These are phyloP conservation scores for Mesorhabditis spiculigera DNA, from an alignment of 2,888 invertebrate genomes.

Conservation along the genomic window DNA sequence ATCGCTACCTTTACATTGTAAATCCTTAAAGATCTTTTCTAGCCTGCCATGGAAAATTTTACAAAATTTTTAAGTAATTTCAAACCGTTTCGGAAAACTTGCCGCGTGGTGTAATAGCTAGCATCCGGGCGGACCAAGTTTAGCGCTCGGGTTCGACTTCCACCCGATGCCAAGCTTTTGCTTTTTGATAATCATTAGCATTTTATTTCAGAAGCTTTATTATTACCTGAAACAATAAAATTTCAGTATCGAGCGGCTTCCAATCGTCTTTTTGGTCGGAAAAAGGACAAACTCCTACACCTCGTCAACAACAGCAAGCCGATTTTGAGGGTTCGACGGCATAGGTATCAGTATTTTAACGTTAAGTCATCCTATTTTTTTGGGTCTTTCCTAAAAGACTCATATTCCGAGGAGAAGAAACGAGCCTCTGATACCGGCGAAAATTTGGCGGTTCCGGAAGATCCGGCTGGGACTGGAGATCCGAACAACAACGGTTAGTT, in stretches of 20 bases:
- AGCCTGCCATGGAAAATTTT: too few relatives aligned
- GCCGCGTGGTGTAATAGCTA: too few relatives aligned
- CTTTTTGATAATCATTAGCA: too few relatives aligned
- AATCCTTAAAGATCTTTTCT: too few relatives aligned
- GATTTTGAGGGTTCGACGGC: not conserved
- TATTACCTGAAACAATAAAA: not conserved
- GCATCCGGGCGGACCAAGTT: too few relatives aligned
- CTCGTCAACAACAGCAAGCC: conserved; percentile 2
- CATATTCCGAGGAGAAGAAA: not conserved
- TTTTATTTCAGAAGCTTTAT: too few relatives aligned
- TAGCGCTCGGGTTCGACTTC: too few relatives aligned
- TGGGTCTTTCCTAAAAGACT: conserved; percentile 5
- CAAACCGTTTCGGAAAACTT: too few relatives aligned
- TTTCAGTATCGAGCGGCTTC: not conserved
- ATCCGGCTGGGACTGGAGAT: not conserved
- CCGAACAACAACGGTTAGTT: not conserved
- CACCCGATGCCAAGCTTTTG: too few relatives aligned
- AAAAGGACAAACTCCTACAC: not conserved
- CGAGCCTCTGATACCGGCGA: not conserved
- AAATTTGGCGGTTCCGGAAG: too few relatives aligned
- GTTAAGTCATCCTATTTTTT: not conserved
- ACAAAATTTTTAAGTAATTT: too few relatives aligned
- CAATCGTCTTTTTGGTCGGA: not conserved
- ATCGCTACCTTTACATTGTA: not conserved
- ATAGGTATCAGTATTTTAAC: not conserved